Conservation (phyloP, 2,113 vertebrate species). For the Sceloporus tristichus region DNA sequence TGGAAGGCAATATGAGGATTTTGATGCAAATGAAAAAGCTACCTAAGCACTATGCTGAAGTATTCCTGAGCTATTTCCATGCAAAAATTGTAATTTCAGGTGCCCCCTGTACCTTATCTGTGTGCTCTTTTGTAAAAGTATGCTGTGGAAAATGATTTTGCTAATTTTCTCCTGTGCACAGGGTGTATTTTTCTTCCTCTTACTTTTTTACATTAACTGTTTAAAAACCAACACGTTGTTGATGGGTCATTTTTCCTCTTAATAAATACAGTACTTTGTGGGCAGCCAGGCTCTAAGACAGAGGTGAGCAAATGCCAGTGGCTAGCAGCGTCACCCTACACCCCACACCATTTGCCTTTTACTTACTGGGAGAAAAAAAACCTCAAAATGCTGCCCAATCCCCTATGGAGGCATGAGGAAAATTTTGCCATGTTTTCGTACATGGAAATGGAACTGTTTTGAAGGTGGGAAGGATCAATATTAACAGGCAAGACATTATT, state of each 20-base stretch:
- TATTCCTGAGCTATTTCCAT: slow-evolving; percentile 3
- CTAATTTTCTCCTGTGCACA: accelerated
- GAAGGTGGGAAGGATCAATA: too few relatives aligned
- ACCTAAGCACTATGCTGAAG: background rate
- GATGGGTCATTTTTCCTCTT: background rate
- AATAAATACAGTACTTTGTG: too few relatives aligned
- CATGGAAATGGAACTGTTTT: too few relatives aligned
- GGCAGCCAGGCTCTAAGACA: too few relatives aligned
- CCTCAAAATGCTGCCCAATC: too few relatives aligned
- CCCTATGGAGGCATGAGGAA: too few relatives aligned
- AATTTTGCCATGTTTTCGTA: too few relatives aligned
- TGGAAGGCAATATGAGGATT: background rate
- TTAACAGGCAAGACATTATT: too few relatives aligned
- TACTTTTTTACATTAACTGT: background rate
- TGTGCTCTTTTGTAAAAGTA: background rate
- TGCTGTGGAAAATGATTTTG: accelerated
- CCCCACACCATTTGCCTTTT: too few relatives aligned
- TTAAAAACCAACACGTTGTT: background rate
- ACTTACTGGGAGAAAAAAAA: too few relatives aligned
- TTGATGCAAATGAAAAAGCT: background rate
- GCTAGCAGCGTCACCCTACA: too few relatives aligned
- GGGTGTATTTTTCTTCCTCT: accelerated
- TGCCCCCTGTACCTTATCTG: background rate
- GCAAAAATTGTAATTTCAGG: background rate
- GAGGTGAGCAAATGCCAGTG: too few relatives aligned